Evolutionary conservation across 1,140 invertebrate genomes (phyloP).

Genomic region (Caenorhabditis remanei): DNA sequence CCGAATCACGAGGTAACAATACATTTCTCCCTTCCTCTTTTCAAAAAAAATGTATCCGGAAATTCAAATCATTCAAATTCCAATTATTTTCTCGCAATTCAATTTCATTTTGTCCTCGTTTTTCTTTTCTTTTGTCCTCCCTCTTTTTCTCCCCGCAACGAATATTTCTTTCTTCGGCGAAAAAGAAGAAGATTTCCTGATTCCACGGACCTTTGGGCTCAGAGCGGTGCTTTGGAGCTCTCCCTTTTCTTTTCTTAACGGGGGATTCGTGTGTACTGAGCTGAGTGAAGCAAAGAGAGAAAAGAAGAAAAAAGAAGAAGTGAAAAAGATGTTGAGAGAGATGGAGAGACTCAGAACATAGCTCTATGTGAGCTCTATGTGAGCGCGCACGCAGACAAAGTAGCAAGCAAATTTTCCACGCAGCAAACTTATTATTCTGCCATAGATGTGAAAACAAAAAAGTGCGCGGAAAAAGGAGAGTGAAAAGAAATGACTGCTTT

Average conservation of each 20-base stretch:
- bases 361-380: background rate
- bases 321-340: background rate
- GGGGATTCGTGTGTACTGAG: background rate
- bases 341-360: background rate
- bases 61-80: too few species aligned
- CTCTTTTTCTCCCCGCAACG: background rate
- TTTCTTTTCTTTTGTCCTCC: background rate
- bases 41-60: too few species aligned
- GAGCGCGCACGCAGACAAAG: conserved; percentile 36
- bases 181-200: conserved; percentile 45
- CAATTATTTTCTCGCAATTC: too few species aligned
- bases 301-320: background rate
- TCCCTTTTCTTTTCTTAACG: conserved; percentile 12
- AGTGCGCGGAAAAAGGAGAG: conserved; percentile 21
- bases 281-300: background rate
- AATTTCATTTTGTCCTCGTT: background rate
- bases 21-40: too few species aligned
- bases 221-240: too few species aligned
- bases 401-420: conserved; percentile 52
- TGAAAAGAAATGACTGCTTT: background rate
- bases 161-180: background rate
- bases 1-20: too few species aligned
- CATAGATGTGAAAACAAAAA: conserved; percentile 48
- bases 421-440: conserved; percentile 48
- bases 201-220: conserved; percentile 23